phyloP scores from a whole-genome alignment of 1,140 invertebrate genomes.

The Atta texana region DNA sequence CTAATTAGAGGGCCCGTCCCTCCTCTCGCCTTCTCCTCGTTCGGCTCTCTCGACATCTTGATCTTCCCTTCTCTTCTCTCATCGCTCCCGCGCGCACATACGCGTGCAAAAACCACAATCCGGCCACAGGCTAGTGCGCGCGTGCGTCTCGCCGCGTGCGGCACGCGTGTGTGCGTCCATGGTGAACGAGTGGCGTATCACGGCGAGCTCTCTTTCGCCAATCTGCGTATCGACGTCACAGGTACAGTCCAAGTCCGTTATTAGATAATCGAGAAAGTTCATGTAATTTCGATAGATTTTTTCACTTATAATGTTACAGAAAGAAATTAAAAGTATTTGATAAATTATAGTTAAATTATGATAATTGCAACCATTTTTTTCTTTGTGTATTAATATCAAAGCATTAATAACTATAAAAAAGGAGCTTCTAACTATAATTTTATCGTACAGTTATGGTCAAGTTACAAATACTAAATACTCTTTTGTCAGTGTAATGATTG shows the following conservation, averaged over 20 bases:
- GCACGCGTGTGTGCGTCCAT: slow-evolving; percentile 6
- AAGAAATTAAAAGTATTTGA: no score
- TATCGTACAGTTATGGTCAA: no score
- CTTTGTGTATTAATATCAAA: no score
- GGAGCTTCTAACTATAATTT: no score
- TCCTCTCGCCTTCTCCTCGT: slow-evolving; percentile 57
- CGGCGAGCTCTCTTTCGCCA: slow-evolving; percentile 16
- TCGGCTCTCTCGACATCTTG: slow-evolving; percentile 40
- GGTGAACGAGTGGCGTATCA: slow-evolving; percentile 1
- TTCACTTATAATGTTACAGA: no score
- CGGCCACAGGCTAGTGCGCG: slow-evolving; percentile 29
- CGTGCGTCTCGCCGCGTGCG: slow-evolving; percentile 17
- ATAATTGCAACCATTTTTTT: no score
- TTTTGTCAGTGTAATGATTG: not conserved
- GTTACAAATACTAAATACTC: no score
- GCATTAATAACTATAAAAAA: no score
- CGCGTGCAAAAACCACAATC: slow-evolving; percentile 59
- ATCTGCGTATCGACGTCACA: not conserved
- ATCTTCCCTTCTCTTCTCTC: slow-evolving; percentile 43
- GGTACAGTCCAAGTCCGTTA: not conserved
- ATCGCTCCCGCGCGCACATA: slow-evolving; percentile 45
- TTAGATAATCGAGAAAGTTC: not conserved
- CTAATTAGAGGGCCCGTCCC: slow-evolving; percentile 81
- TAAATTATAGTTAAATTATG: no score
- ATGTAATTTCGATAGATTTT: not conserved